Evolutionary conservation across 2,113 vertebrate genomes (phyloP).

Genomic region (Micronycteris hirsuta): DNA sequence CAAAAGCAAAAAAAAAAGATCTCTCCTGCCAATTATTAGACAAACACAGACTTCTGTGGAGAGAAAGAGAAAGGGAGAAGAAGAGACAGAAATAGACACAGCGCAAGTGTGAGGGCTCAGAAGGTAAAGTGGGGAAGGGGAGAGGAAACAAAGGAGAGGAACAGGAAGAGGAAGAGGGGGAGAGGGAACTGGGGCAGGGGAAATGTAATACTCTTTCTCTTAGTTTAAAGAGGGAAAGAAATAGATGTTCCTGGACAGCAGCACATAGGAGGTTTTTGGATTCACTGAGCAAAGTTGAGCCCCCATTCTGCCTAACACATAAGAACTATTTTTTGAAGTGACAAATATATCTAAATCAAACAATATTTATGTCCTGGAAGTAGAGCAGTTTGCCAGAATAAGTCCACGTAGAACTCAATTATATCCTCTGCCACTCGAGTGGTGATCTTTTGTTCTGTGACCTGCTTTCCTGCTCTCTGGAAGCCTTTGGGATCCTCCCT

Average conservation of each 20-base stretch:
- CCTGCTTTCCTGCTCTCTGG: background rate
- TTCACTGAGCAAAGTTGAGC: background rate
- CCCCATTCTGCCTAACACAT: background rate
- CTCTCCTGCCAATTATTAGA: constrained; percentile 87
- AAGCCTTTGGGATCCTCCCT: background rate
- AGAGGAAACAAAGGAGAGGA: background rate
- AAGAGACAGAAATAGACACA: constrained; percentile 34
- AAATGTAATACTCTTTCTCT: background rate
- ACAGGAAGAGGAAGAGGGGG: background rate
- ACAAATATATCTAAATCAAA: background rate
- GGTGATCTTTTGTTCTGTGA: background rate
- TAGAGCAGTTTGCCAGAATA: background rate
- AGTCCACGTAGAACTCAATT: background rate
- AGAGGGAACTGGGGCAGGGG: background rate
- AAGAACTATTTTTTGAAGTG: background rate
- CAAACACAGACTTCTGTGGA: constrained; percentile 82
- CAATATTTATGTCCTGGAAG: background rate
- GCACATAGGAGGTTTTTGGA: background rate
- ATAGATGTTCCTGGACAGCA: background rate
- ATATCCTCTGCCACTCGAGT: background rate
- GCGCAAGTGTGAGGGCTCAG: background rate
- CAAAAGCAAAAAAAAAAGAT: constrained; percentile 68
- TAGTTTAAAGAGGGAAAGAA: constrained; percentile 12
- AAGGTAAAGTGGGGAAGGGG: background rate
- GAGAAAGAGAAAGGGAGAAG: background rate